phyloP scores from a whole-genome alignment of 1,140 invertebrate genomes.

The Brachystomella parvula region DNA sequence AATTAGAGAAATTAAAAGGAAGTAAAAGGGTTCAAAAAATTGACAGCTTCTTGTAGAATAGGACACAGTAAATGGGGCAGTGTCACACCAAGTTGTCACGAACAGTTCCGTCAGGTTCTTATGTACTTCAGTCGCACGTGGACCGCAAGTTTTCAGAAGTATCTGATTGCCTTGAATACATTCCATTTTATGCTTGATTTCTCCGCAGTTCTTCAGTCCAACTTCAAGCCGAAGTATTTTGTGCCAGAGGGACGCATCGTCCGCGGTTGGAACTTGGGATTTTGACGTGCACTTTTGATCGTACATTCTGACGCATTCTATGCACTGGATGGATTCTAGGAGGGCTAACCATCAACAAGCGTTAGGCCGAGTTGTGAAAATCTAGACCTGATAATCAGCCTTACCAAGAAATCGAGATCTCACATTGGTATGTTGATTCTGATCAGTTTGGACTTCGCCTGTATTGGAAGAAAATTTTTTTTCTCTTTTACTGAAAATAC shows the following conservation, averaged over 20 bases:
- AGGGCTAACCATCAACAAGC: neutral
- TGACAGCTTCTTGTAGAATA: neutral
- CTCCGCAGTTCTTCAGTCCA: neutral
- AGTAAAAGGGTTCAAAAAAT: too few relatives aligned
- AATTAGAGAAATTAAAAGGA: neutral
- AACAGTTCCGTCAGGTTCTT: neutral
- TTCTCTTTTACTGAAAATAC: too few relatives aligned
- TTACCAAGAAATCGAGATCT: neutral
- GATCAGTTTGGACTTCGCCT: neutral
- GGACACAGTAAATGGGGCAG: conserved; percentile 3
- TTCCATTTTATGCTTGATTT: neutral
- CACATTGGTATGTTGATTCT: neutral
- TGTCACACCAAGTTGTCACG: conserved; percentile 1
- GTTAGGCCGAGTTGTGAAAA: neutral
- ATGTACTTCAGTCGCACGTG: neutral
- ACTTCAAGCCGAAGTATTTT: neutral
- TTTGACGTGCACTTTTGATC: neutral
- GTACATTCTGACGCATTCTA: neutral
- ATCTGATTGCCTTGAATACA: neutral
- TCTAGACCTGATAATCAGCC: neutral
- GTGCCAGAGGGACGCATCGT: neutral
- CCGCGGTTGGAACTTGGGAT: neutral
- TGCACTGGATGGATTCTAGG: neutral
- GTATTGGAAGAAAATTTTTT: neutral
- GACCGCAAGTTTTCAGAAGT: neutral